Evolutionary conservation across 37 sponge, comb jelly and placozoan species (phyloP).

Genomic region (Spongilla lacustris): DNA sequence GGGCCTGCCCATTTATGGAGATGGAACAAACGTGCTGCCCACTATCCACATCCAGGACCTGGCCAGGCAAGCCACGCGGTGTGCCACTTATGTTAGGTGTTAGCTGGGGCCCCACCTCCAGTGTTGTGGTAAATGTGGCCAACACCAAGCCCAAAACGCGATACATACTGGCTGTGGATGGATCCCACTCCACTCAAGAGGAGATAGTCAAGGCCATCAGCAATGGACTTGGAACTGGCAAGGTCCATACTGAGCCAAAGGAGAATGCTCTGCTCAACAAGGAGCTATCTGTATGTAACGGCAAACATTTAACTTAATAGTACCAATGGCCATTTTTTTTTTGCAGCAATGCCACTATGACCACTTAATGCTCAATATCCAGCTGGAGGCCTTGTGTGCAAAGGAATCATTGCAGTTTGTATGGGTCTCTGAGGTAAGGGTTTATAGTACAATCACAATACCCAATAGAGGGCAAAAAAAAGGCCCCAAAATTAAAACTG

Average conservation of each 20-base stretch:
- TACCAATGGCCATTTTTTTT: no score
- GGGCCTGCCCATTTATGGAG: conserved; percentile 82
- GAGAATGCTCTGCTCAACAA: conserved; percentile 78
- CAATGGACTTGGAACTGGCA: conserved; percentile 72
- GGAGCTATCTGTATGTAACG: conserved; percentile 65
- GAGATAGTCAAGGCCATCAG: conserved; percentile 91
- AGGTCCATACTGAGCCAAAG: conserved; percentile 43
- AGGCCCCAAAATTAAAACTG: no score
- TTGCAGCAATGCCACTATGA: conserved; percentile 75
- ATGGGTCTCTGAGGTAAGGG: conserved; percentile 79
- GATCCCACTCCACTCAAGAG: conserved; percentile 75
- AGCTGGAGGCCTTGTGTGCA: conserved; percentile 72
- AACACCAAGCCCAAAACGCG: conserved; percentile 79
- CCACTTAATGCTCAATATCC: conserved; percentile 79
- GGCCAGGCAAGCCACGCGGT: conserved; percentile 57
- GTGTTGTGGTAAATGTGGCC: conserved; percentile 73
- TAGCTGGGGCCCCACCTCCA: conserved; percentile 1
- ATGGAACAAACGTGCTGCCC: conserved; percentile 89
- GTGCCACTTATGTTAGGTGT: background rate
- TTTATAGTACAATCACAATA: background rate
- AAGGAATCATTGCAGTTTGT: conserved; percentile 80
- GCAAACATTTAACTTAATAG: background rate
- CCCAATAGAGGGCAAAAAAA: no score
- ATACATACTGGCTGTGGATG: conserved; percentile 92
- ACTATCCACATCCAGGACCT: conserved; percentile 92